Evolutionary conservation across 2,888 invertebrate species (phyloP), one percentile per base, ranked within the genome.

Genomic region (Cynaeus angustus): DNA sequence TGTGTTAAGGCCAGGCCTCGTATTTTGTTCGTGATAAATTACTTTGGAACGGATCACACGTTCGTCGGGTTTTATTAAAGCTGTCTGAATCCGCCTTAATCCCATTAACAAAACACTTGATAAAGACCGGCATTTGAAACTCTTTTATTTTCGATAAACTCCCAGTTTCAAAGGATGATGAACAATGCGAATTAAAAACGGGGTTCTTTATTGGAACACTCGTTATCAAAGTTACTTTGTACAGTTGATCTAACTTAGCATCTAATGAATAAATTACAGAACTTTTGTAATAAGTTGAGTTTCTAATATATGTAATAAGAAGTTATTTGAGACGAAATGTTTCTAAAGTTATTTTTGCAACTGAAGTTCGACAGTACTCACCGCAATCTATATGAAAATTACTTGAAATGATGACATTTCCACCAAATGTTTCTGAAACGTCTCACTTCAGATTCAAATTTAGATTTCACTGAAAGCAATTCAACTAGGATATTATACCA

Each of bases 21-120:
- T 48, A 50, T 53, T 65, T 65, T 65, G 38, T 37, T 55, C 65
- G 65, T 65, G 65, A 65, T 65, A 65, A 65, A 65, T 65, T 65
- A 65, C 65, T 65, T 45, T 21, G 33, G 45, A n/a, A 12, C 38
- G 43, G 41, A 52, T 64, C 55, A 43, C 65, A 45, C 53, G 65
- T 65, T 53, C 55, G 65, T 10, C 26, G 41, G 52, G 41, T 52
- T 62, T 62, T 62, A 59, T 59, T 59, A 59, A 59, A 43, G 59
- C 59, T 45, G 30, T 45, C 59, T 30, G 45, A 59, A 59, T 59
- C 59, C 59, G 46, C 45, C 59, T 59, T 59, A 59, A 59, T 59
- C 59, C 28, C 45, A 59, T 59, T 59, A 59, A 59, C 59, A 59
- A 59, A 59, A 59, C 45, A 59, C 45, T 59, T 59, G 59, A 59